Evolutionary conservation across 1,140 invertebrate species (phyloP), one percentile per base, ranked within the genome.

Genomic region (Chironomus striatipennis): DNA sequence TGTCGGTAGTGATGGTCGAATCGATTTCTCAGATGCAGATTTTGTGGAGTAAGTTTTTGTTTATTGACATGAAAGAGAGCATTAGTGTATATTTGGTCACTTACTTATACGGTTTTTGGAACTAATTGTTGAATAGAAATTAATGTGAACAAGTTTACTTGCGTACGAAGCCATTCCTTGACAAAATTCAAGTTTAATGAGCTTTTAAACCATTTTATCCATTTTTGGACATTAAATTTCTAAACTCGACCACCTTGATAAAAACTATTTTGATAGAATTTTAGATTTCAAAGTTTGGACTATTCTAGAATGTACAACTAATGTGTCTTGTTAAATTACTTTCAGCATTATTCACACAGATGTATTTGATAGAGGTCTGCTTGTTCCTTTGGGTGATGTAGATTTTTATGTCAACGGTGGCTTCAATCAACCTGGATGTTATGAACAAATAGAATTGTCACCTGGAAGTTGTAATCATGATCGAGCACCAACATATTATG

Each of bases 291-390:
- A n/a, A n/a, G n/a, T n/a, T n/a, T n/a, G n/a, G n/a, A n/a, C n/a
- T n/a, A n/a, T n/a, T n/a, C n/a, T n/a, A n/a, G n/a, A n/a, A n/a
- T n/a, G n/a, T n/a, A n/a, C 24, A 34, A 34, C 24, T 34, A 1
- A 34, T 34, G 24, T 5, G 2, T 34, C 1, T 34, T 34, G 2
- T 34, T 34, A 34, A n/a, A 2, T 34, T 34, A 1, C 24, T 87
- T 75, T 86, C 89, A 87, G 89, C 78, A 84, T 89, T 0, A 85
- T 90, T 7, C 90, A 92, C 76, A 89, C 89, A 0, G 89, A 91
- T 78, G 85, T 84, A 2, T 80, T 87, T 17, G 79, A 83, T 42
- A 84, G 85, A 43, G 87, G 87, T 1, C 85, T 85, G 80, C 76
- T 85, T 10, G 80, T 80, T 78, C 73, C 79, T 0, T 80, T 83